Conservation (phyloP, 2,113 vertebrate genomes). For the Pedionomus torquatus region DNA sequence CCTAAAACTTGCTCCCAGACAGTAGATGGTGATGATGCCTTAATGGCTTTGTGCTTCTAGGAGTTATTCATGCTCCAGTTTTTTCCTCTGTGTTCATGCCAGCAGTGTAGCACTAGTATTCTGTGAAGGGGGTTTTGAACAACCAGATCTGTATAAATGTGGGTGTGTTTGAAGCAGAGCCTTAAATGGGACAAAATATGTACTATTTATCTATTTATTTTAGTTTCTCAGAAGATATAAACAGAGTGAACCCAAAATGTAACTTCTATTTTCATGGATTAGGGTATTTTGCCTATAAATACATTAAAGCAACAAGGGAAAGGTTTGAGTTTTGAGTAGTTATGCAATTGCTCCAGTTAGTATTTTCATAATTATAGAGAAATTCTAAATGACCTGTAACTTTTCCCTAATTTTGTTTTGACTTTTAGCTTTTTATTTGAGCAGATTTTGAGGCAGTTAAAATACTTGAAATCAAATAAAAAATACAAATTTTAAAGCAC, state of each 20-base stretch:
- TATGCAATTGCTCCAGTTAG: background rate
- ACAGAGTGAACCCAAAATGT: background rate
- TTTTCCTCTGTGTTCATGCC: slow-evolving; percentile 34
- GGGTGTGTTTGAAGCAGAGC: background rate
- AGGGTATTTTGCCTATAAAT: background rate
- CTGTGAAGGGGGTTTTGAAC: background rate
- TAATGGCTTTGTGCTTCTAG: slow-evolving; percentile 61
- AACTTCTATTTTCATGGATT: background rate
- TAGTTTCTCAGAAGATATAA: background rate
- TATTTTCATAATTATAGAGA: background rate
- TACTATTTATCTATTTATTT: background rate
- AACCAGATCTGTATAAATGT: background rate
- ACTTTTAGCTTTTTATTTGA: background rate
- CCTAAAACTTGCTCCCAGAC: slow-evolving; percentile 43
- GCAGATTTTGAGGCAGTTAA: background rate
- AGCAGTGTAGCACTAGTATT: background rate
- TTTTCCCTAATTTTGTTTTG: background rate
- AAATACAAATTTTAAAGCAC: background rate
- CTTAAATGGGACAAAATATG: background rate
- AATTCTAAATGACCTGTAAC: background rate
- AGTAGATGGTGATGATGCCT: slow-evolving; percentile 32
- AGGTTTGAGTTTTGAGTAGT: background rate
- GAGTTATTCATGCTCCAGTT: slow-evolving; percentile 73
- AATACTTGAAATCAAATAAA: background rate
- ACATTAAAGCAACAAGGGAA: background rate